Evolutionary conservation across 2,888 invertebrate genomes (phyloP), one percentile per base, ranked within the genome.

Genomic region (Acleris cristana): DNA sequence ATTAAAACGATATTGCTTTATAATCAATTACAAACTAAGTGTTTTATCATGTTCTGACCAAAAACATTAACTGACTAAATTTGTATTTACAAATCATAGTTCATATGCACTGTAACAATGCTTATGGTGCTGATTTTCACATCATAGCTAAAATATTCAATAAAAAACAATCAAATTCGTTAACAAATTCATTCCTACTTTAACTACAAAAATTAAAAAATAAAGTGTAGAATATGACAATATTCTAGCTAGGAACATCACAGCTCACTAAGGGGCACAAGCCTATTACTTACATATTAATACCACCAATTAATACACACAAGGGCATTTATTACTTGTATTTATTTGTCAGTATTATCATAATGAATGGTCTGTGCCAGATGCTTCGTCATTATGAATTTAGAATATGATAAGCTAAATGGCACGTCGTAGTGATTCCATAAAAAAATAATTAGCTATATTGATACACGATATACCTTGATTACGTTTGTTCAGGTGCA

Each of bases 1-100:
- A 69, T 67, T 75, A 66, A 69, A 71, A 71, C 71, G 68, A 65
- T 74, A 72, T 73, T 71, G 70, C 72, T 76, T 74, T 64, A 69
- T 70, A 70, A 71, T 65, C 60, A 54, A 66, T 64, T 61, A 57
- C 26, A 44, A 62, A 62, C 34, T 34, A 40, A 45, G 34, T 8
- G 10, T 65, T 65, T 65, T 62, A 63, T 63, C 67, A 63, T 54
- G 49, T 63, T n/a, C 64, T 59, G 45, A 58, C 14, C 34, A 45
- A 48, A 48, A 56, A 12, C 40, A 40, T 34, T 40, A 40, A 40
- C 40, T 34, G 23, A 51, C 34, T 44, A 45, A 55, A 7, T 49
- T 18, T 45, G n/a, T 53, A 48, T 16, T 8, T 56, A 51, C 16
- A 54, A 23, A 30, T n/a, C 7, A 7, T 21, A 51, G 3, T 18